Base-by-base conservation (phyloP, 2,797 vertebrate genomes). In the Antennarius maculatus region DNA sequence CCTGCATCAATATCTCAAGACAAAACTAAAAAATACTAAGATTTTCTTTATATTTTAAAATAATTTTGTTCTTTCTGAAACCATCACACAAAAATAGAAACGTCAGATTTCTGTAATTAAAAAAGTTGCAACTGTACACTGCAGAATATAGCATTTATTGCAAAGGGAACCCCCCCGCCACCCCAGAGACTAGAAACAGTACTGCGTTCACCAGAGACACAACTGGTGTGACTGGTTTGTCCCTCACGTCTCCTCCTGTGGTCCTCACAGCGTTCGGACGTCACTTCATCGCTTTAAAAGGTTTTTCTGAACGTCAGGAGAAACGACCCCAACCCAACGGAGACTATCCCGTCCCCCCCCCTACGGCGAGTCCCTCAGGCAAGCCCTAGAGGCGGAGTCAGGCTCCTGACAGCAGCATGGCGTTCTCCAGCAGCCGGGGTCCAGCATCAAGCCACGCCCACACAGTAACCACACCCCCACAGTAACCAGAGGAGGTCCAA, bases 41-140 rank as follows among this genome's bases (percentile, higher is more conserved):
- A 91, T 92, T 89, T 92, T 85, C 80, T 91, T 91, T 89, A 89
- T 75, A 89, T 62, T 88, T 93, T 91, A 86, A 93, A 92, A 93
- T 85, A 88, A 88, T 89, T 91, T 91, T 92, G 89, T 91, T 94
- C 88, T 92, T 87, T 92, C 90, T 81, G 57, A 92, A 92, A 92
- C 89, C 89, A 76, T 89, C 91, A 91, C 89, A 92, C 86, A 92
- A 91, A 93, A 90, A 92, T 90, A 91, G 73, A 93, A 92, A 92
- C 83, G 74, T 87, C 92, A 79, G 89, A 86, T 90, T 89, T 82
- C 85, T 89, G 79, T 76, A 85, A 88, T 88, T 80, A 79, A 86
- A 77, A 79, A 86, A 89, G 89, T 90, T 86, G 85, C 91, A 93
- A 93, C 94, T 95, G 92, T 95, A 94, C 93, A 95, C 90, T 92